Base-by-base conservation (phyloP, 2,797 vertebrate genomes). In the Astyanax mexicanus region DNA sequence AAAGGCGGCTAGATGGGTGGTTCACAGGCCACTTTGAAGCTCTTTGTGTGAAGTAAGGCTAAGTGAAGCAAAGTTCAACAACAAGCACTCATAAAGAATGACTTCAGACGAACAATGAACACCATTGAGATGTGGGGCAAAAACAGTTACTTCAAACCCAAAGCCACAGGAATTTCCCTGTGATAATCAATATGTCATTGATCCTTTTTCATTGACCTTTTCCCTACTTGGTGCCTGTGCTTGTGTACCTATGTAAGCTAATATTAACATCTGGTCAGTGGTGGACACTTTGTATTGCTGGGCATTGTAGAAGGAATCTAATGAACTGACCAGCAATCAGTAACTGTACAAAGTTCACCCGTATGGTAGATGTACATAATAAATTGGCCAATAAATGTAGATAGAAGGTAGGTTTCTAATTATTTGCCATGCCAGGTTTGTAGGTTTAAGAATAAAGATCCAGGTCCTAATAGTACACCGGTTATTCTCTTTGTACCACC, bases 71-170 rank as follows among this genome's bases (percentile, higher is more conserved):
- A 68, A 49, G 8, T 47, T 11, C 44, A 35, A 23, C 23, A 72
- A 51, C 19, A 69, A 38, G 21, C 8, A 15, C 42, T 40, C 5
- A 54, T n/a, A n/a, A 12, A 1, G 37, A 80, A 79, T 70, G 51
- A 17, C 57, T 44, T 69, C 11, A 68, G 54, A 64, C 3, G 5
- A 78, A 75, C 81, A 81, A 81, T 77, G 32, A 49, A 40, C 13
- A 15, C 19, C 9, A 19, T 51, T 75, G 1, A 72, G 45, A 76
- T 47, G 57, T 3, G 60, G 13, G 61, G 55, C 23, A 72, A 37
- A 19, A 47, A 47, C 15, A 35, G 9, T 45, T 7, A 27, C 61
- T 29, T 25, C 19, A 29, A 67, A 49, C 64, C 44, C 27, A 47
- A 67, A 49, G 64, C 44, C 27, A 47, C 29, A 47, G n/a, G n/a